Evolutionary conservation across 1,140 invertebrate genomes (phyloP).

Genomic region (Drosophila simulans): DNA sequence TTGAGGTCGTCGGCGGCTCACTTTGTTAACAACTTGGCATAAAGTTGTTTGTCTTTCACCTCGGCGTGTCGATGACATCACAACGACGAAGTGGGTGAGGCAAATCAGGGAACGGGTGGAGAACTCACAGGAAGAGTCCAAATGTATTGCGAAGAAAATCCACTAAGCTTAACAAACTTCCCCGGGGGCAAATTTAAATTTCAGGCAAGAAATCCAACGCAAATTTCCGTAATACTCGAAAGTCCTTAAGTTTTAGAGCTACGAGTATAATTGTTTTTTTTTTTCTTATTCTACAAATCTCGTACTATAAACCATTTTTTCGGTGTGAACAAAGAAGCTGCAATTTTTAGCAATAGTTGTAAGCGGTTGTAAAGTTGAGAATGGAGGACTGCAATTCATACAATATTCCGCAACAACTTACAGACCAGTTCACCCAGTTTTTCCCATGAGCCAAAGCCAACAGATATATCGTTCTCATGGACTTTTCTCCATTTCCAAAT

Average conservation of each 20-base stretch:
- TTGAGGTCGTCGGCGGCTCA: conserved; percentile 69
- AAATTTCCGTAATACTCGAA: background rate
- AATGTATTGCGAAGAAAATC: conserved; percentile 70
- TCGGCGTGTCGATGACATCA: conserved; percentile 74
- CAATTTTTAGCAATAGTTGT: too few species aligned
- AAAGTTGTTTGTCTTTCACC: conserved; percentile 79
- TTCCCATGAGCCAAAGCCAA: background rate
- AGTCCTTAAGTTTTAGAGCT: background rate
- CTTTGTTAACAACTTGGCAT: conserved; percentile 79
- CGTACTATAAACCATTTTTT: too few species aligned
- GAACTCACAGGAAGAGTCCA: background rate
- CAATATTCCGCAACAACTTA: background rate
- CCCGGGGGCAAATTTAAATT: conserved; percentile 3
- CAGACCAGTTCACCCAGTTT: background rate
- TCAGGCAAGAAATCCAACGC: background rate
- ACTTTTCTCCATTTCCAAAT: conserved; percentile 32
- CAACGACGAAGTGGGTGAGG: conserved; percentile 19
- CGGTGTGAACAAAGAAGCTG: too few species aligned
- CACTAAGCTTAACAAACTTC: conserved; percentile 73
- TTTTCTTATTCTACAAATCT: too few species aligned
- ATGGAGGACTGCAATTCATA: background rate
- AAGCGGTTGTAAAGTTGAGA: too few species aligned
- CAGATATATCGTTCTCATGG: background rate
- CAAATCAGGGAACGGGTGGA: background rate
- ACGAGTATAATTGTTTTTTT: background rate